Percentiles rank a stretch among this genome's conserved stretches.
These are phyloP conservation scores for Manacus vitellinus DNA, from an alignment of 2,113 vertebrate species.

Conservation along the genomic window DNA sequence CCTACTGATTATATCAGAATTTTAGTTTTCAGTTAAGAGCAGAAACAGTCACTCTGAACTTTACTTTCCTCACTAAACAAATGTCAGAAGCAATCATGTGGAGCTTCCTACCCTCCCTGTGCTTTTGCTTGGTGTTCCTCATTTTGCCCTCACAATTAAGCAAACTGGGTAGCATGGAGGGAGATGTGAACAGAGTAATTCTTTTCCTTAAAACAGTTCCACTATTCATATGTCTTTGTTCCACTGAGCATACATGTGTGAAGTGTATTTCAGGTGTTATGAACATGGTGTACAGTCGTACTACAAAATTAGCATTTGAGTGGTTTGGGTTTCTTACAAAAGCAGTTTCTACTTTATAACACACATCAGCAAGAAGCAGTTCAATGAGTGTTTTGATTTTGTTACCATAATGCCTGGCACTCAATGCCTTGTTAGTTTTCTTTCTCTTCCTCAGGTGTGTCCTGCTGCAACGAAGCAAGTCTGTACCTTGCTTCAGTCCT, in stretches of 20 bases:
- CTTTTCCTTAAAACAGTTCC: neutral
- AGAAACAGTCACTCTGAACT: neutral
- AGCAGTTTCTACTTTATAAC: neutral
- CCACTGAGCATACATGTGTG: fast-evolving
- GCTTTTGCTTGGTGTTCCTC: neutral
- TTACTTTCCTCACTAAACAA: too few species aligned
- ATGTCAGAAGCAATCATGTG: neutral
- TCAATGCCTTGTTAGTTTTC: neutral
- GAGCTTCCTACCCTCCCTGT: neutral
- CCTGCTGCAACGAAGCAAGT: neutral
- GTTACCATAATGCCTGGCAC: neutral
- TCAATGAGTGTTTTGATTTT: neutral
- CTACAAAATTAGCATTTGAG: neutral
- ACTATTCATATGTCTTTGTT: neutral
- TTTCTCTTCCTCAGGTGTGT: neutral
- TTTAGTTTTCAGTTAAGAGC: neutral
- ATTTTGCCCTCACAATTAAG: fast-evolving
- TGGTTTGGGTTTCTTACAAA: neutral
- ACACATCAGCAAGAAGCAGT: neutral
- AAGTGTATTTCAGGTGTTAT: neutral
- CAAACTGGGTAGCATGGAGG: neutral
- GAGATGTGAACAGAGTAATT: neutral
- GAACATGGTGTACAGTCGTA: neutral
- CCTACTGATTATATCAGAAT: neutral
- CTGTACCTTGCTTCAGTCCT: neutral